phyloP scores from a whole-genome alignment of 35 echinoderm and acorn worm genomes.

The Patiria miniata region DNA sequence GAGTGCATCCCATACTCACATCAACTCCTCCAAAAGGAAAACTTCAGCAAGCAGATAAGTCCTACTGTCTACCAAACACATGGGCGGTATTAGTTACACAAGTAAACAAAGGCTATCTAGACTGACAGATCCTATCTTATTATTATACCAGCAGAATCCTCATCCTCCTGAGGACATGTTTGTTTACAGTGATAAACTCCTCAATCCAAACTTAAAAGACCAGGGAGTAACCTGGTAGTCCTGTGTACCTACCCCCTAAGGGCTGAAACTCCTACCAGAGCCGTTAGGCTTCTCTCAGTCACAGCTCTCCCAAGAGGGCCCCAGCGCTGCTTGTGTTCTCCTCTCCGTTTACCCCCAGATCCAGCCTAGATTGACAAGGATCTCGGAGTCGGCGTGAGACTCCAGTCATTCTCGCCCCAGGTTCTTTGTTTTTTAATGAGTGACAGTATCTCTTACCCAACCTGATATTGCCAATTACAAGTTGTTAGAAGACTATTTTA shows the following conservation, averaged over 20 bases:
- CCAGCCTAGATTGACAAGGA: slow-evolving; percentile 1
- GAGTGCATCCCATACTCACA: slow-evolving; percentile 14
- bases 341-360: background rate
- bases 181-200: background rate
- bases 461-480: slow-evolving; percentile 20
- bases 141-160: background rate
- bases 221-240: background rate
- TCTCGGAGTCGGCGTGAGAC: background rate
- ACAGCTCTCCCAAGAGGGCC: background rate
- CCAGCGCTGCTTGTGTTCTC: background rate
- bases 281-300: background rate
- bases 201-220: background rate
- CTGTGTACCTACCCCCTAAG: background rate
- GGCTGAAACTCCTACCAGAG: background rate
- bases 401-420: background rate
- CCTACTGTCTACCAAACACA: background rate
- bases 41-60: background rate
- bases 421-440: slow-evolving; percentile 6
- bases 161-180: background rate
- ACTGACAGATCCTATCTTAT: slow-evolving; percentile 9
- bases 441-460: slow-evolving; percentile 22
- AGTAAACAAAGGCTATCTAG: slow-evolving; percentile 1
- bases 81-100: background rate
- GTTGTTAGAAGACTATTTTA: background rate
- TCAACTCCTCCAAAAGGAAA: background rate